These are phyloP conservation scores for Halcyon leucocephala DNA, from an alignment of 2,797 vertebrate species.

Conservation along the genomic window DNA sequence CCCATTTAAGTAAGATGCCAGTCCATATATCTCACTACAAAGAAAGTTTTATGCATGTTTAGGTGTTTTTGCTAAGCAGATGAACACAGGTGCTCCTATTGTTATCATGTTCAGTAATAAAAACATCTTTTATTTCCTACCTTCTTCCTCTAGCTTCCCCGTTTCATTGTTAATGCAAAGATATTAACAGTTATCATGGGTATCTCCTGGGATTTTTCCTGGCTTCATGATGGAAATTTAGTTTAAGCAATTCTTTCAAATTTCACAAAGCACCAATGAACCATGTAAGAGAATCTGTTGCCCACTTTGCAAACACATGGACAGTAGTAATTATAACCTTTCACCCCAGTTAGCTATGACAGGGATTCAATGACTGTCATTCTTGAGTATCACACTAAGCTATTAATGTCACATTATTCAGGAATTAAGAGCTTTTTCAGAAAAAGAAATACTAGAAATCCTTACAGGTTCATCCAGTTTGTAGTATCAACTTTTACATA, in stretches of 20 bases:
- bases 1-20: not conserved
- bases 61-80: not conserved
- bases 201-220: not conserved
- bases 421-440: not conserved
- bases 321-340: constrained; percentile 20
- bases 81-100: not conserved
- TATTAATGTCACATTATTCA: constrained; percentile 17
- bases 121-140: not conserved
- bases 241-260: not conserved
- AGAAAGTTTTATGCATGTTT: not conserved
- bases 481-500: not conserved
- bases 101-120: not conserved
- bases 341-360: not conserved
- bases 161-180: not conserved
- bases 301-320: constrained; percentile 6
- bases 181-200: not conserved
- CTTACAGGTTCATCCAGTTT: not conserved
- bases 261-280: constrained; percentile 16
- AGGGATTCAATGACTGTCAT: not conserved
- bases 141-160: not conserved
- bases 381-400: not conserved
- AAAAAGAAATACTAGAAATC: not conserved
- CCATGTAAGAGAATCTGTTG: not conserved
- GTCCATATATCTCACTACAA: not conserved
- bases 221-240: not conserved